Evolutionary conservation across 1,140 invertebrate genomes (phyloP).

Genomic region (Leptinotarsa lineolata): DNA sequence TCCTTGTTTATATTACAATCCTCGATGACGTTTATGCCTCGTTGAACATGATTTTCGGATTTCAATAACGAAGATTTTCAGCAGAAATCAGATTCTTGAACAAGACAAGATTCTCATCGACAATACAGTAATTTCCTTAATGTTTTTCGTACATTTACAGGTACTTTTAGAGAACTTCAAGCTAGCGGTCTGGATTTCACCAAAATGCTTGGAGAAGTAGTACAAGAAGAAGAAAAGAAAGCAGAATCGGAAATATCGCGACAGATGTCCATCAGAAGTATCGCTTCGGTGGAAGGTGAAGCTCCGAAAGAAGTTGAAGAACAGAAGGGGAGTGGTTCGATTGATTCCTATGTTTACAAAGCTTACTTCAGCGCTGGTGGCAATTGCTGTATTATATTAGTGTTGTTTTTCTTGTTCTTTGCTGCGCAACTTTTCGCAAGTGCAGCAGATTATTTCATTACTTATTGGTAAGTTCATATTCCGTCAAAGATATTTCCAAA

Average conservation of each 20-base stretch:
- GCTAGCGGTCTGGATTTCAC: conserved; percentile 68
- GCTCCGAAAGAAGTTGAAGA: conserved; percentile 53
- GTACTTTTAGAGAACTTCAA: conserved; percentile 58
- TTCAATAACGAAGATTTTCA: too few relatives aligned
- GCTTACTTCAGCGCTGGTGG: conserved; percentile 73
- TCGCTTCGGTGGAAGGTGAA: conserved; percentile 44
- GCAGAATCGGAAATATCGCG: conserved; percentile 52
- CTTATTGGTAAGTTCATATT: conserved; percentile 66
- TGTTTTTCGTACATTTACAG: conserved; percentile 53
- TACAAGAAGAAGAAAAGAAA: conserved; percentile 54
- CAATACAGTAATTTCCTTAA: neutral
- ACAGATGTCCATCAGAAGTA: conserved; percentile 45
- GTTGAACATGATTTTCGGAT: too few relatives aligned
- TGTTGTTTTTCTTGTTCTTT: conserved; percentile 68
- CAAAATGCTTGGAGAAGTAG: conserved; percentile 58
- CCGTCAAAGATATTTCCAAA: too few relatives aligned
- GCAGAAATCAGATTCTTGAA: too few relatives aligned
- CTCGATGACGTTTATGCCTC: too few relatives aligned
- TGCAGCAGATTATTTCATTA: conserved; percentile 78
- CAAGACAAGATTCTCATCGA: too few relatives aligned
- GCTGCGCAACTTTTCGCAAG: conserved; percentile 72
- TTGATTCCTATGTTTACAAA: conserved; percentile 66
- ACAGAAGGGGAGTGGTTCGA: conserved; percentile 56
- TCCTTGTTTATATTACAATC: too few relatives aligned
- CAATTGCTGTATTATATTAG: conserved; percentile 62